These are phyloP conservation scores for Acrobasis repandana DNA, from an alignment of 2,888 invertebrate genomes.

Conservation along the genomic window DNA sequence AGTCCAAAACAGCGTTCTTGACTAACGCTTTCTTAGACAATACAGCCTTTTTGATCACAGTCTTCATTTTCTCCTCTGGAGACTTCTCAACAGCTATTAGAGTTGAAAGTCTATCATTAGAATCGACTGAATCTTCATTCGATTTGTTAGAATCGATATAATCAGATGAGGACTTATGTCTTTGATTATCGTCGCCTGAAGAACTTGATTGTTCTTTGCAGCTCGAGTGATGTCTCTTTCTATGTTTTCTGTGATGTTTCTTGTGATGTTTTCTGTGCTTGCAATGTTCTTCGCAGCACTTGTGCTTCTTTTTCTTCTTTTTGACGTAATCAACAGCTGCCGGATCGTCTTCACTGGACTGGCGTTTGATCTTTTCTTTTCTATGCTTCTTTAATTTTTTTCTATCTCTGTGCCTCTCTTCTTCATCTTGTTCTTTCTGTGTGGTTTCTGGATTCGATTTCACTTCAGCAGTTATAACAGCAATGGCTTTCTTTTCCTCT, in stretches of 20 bases:
- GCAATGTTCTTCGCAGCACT: constrained; percentile 86
- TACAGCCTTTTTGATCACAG: constrained; percentile 71
- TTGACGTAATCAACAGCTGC: constrained; percentile 75
- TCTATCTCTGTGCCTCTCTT: constrained; percentile 82
- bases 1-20: constrained; percentile 68
- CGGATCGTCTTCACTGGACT: constrained; percentile 72
- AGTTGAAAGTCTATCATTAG: constrained; percentile 63
- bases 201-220: constrained; percentile 77
- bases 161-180: constrained; percentile 66
- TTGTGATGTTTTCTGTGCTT: constrained; percentile 89
- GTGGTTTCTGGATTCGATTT: constrained; percentile 43
- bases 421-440: constrained; percentile 54
- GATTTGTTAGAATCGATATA: constrained; percentile 72
- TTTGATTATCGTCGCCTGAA: constrained; percentile 76
- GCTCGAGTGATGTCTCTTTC: constrained; percentile 86
- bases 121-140: constrained; percentile 72
- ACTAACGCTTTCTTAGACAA: constrained; percentile 65
- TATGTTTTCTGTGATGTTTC: constrained; percentile 90
- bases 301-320: constrained; percentile 87
- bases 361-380: constrained; percentile 83
- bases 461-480: constrained; percentile 43
- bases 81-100: constrained; percentile 67
- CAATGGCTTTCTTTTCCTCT: constrained; percentile 78
- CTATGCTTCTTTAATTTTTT: constrained; percentile 87
- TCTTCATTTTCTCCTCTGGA: constrained; percentile 71